Conservation (phyloP, 2,888 invertebrate species). For the Lepeophtheirus nordmannii region DNA sequence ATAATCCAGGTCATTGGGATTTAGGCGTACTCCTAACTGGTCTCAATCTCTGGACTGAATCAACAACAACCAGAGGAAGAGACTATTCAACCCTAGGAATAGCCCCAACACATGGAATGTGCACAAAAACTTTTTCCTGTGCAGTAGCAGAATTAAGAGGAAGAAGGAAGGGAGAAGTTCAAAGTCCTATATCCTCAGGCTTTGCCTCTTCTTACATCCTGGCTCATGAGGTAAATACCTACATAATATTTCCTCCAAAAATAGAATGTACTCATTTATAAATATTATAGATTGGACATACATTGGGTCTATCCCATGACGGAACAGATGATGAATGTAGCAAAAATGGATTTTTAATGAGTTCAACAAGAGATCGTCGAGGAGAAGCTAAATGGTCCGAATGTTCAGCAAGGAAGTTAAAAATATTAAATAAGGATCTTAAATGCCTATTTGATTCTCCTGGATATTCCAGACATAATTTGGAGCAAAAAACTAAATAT, state of each 20-base stretch:
- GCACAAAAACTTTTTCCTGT: slow-evolving; percentile 36
- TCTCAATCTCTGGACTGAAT: slow-evolving; percentile 44
- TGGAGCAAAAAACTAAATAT: not conserved
- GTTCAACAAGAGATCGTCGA: slow-evolving; percentile 56
- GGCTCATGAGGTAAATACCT: slow-evolving; percentile 10
- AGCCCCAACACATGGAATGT: slow-evolving; percentile 45
- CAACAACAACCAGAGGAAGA: slow-evolving; percentile 27
- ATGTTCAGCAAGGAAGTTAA: slow-evolving; percentile 25
- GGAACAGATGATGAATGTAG: slow-evolving; percentile 54
- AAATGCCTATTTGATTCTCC: slow-evolving; percentile 12
- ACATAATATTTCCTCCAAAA: not conserved
- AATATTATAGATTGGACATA: slow-evolving; percentile 4
- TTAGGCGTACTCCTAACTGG: slow-evolving; percentile 60
- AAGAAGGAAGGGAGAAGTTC: not conserved
- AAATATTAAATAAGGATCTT: not conserved
- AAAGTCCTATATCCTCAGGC: not conserved
- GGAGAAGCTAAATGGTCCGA: slow-evolving; percentile 63
- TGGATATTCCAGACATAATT: not conserved
- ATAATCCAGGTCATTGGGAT: slow-evolving; percentile 59
- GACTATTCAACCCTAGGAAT: slow-evolving; percentile 5
- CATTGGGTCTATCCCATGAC: slow-evolving; percentile 31
- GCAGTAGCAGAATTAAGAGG: slow-evolving; percentile 3
- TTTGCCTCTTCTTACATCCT: not conserved
- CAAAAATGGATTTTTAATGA: slow-evolving; percentile 64
- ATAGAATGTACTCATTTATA: not conserved